Evolutionary conservation across 2,888 invertebrate genomes (phyloP), one percentile per base, ranked within the genome.

Genomic region (Dorcus parallelipipedus): DNA sequence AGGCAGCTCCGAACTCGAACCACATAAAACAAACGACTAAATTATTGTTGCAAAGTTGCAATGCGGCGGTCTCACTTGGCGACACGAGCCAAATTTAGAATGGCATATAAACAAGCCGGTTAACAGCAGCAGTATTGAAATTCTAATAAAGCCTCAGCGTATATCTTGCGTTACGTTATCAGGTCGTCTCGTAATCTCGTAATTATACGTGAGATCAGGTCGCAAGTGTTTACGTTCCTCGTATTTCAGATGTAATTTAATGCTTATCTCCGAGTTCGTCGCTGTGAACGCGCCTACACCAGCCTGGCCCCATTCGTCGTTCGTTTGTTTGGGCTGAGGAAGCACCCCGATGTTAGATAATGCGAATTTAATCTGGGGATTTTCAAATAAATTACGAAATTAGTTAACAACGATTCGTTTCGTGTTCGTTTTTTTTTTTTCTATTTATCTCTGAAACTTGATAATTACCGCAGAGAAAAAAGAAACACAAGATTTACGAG

Each of bases 241-340:
- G 64, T 69, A 68, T 67, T 67, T 69, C 67, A 67, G 64, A 58
- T 64, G 68, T 69, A 71, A 71, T 70, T 71, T 71, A 70, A 69
- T 60, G 68, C 69, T 70, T 70, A 70, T 71, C 71, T 5, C 23
- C 41, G 9, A 41, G 26, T 33, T 33, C 26, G 26, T 33, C 23
- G 41, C 33, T 43, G 38, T 33, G 42, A 43, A 52, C 45, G 45
- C 14, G 45, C 45, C 45, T 45, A 45, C 45, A 45, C 17, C 45
- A 17, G 45, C 23, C 23, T 3, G 14, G 45, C 9, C 14, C 45
- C 26, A 33, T 33, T 33, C 26, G 26, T 33, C 7, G 26, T 33
- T 33, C 26, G 26, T 33, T 33, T 33, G 26, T 33, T 33, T 33
- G 26, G 26, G 26, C 26, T 33, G 26, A 33, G 26, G 26, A 45